Evolutionary conservation across 2,113 vertebrate species (phyloP).

Genomic region (crab-eating macaque (Macaca fascicularis)): DNA sequence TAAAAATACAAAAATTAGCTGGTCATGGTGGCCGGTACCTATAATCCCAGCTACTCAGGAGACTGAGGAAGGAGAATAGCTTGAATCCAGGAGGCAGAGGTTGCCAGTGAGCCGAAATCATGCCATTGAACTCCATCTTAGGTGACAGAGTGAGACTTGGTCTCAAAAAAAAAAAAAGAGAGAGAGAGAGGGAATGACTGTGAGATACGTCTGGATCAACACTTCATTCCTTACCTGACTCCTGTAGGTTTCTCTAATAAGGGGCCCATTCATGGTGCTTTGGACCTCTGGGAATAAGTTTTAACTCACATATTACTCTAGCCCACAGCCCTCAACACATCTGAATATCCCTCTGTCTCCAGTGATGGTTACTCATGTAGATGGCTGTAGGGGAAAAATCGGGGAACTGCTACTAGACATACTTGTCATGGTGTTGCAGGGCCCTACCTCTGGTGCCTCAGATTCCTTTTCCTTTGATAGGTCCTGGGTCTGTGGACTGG

Average conservation of each 20-base stretch:
- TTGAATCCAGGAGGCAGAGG: no score
- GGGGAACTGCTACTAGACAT: background rate
- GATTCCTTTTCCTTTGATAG: background rate
- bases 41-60: no score
- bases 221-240: background rate
- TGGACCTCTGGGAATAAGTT: background rate
- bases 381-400: background rate
- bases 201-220: no score
- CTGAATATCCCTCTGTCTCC: background rate
- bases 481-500: background rate
- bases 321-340: background rate
- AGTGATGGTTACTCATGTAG: background rate
- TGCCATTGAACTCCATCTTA: no score
- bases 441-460: background rate
- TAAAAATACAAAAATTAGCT: no score
- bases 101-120: no score
- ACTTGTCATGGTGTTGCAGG: background rate
- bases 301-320: background rate
- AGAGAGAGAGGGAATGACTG: background rate
- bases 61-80: no score
- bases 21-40: no score
- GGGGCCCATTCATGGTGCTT: background rate
- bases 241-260: background rate
- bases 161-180: no score
- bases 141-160: no score